Conservation (phyloP, 2,113 vertebrate species). For the Rhizomys pruinosus region DNA sequence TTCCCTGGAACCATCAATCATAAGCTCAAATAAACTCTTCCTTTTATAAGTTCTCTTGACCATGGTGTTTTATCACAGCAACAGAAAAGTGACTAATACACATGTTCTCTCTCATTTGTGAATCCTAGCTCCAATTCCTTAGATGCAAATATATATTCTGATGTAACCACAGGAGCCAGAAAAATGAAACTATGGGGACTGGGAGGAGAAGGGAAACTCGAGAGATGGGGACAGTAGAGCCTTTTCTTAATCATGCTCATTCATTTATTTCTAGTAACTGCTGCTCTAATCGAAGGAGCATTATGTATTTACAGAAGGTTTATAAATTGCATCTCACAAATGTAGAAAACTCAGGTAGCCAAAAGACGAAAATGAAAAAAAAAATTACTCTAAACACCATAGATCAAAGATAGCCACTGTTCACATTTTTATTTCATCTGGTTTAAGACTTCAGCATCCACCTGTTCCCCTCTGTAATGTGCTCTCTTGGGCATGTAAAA, state of each 20-base stretch:
- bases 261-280: not conserved
- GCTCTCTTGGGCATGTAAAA: not conserved
- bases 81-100: no score
- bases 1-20: no score
- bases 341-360: not conserved
- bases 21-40: no score
- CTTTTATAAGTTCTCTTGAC: no score
- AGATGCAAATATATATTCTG: no score
- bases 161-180: no score
- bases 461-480: not conserved
- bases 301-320: not conserved
- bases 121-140: no score
- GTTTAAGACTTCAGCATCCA: not conserved
- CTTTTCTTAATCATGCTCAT: not conserved
- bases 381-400: not conserved
- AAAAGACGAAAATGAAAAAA: slow-evolving; percentile 13
- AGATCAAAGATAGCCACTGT: not conserved
- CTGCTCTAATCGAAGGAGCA: slow-evolving; percentile 22
- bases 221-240: not conserved
- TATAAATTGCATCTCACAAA: not conserved
- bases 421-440: not conserved
- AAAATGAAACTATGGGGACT: no score
- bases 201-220: no score
- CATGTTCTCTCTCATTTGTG: no score
- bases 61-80: no score